Conservation (phyloP, 2,888 invertebrate genomes). For the Tuta absoluta region DNA sequence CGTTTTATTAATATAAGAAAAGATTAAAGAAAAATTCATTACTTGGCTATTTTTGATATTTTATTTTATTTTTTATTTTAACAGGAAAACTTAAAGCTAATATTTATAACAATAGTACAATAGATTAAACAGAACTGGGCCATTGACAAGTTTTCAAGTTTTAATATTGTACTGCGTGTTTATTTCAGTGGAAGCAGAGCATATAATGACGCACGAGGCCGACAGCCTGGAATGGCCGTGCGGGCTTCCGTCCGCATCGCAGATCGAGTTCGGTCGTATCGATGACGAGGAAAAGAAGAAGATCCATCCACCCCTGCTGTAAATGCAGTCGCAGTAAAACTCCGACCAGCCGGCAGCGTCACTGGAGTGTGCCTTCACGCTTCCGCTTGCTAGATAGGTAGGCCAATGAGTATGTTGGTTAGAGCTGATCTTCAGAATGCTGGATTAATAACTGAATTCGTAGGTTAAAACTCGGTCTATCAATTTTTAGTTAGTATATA, state of each 20-base stretch:
- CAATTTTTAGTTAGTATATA: background rate
- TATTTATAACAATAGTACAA: too few species aligned
- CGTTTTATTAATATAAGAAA: too few species aligned
- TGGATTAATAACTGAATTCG: background rate
- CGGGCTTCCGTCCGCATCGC: constrained; percentile 87
- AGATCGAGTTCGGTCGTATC: constrained; percentile 84
- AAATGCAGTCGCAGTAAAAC: background rate
- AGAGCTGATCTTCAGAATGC: background rate
- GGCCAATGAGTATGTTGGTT: background rate
- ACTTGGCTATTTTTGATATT: too few species aligned
- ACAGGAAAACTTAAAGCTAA: too few species aligned
- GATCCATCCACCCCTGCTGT: constrained; percentile 81
- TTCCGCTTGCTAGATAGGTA: constrained; percentile 34
- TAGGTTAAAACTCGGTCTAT: background rate
- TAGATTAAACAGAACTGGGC: too few species aligned
- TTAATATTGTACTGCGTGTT: constrained; percentile 29
- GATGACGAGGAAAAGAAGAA: constrained; percentile 84
- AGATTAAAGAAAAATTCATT: too few species aligned
- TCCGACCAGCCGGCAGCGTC: background rate
- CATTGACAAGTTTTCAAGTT: too few species aligned
- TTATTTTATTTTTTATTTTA: too few species aligned
- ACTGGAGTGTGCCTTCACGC: constrained; percentile 54
- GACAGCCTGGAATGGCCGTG: constrained; percentile 86
- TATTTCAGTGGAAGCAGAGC: constrained; percentile 86
- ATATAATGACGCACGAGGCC: constrained; percentile 88